These are phyloP conservation scores for Anoura caudifer DNA, from an alignment of 2,113 vertebrate genomes.

Conservation along the genomic window DNA sequence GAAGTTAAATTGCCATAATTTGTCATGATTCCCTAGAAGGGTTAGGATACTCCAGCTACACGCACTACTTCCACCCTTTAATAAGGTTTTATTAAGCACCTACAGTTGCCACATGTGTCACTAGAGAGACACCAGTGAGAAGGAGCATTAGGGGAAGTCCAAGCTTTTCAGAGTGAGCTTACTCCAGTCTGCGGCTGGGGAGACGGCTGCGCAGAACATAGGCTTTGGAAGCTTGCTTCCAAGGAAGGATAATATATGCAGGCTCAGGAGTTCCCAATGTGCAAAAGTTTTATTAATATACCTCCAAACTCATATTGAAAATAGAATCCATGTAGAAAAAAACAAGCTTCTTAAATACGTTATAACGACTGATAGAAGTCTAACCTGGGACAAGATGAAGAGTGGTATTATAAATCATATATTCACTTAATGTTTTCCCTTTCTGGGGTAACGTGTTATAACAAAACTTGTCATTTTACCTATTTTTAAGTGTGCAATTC, in stretches of 20 bases:
- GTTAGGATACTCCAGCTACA: not conserved
- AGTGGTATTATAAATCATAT: not conserved
- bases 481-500: not conserved
- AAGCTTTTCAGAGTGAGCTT: not conserved
- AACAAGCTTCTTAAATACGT: not conserved
- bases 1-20: not conserved
- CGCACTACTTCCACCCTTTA: not conserved
- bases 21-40: not conserved
- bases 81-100: not conserved
- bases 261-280: not conserved
- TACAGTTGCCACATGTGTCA: not conserved
- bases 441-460: not conserved
- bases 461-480: not conserved
- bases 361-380: not conserved
- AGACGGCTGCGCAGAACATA: not conserved
- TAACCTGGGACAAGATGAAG: not conserved
- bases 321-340: not conserved
- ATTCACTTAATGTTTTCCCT: not conserved
- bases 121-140: too few species aligned
- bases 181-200: not conserved
- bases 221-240: not conserved
- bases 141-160: not conserved
- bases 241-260: not conserved
- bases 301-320: not conserved
- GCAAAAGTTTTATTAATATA: not conserved